phyloP scores from a whole-genome alignment of 2,888 invertebrate species.

The Volucella inanis region DNA sequence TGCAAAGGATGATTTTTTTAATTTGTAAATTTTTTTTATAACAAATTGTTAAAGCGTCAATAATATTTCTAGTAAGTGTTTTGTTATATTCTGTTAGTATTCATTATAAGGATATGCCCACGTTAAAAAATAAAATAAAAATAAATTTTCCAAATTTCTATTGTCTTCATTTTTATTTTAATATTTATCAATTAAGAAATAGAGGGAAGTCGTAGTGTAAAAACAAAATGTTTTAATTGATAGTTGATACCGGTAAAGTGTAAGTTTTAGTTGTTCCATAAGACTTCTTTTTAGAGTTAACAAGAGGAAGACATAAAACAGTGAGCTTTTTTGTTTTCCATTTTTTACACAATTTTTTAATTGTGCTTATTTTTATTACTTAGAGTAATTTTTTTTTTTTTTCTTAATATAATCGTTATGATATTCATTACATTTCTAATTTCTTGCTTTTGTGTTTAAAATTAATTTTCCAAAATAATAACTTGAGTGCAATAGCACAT shows the following conservation, averaged over 20 bases:
- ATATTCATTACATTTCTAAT: constrained; percentile 62
- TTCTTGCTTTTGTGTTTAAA: constrained; percentile 74
- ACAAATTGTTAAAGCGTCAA: constrained; percentile 60
- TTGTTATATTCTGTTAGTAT: constrained; percentile 19
- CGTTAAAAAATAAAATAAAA: constrained; percentile 37
- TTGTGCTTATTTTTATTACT: constrained; percentile 35
- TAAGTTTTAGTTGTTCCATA: constrained; percentile 62
- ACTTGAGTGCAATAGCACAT: constrained; percentile 72
- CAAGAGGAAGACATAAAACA: constrained; percentile 73
- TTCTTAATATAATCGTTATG: constrained; percentile 7
- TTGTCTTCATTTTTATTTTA: constrained; percentile 3
- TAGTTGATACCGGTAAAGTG: constrained; percentile 41
- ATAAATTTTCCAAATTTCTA: neutral
- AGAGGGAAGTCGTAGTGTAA: constrained; percentile 2
- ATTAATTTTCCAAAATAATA: constrained; percentile 64
- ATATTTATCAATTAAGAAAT: constrained; percentile 7
- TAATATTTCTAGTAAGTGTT: constrained; percentile 47
- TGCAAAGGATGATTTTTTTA: constrained; percentile 45
- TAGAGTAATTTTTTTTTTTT: no score
- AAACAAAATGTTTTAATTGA: constrained; percentile 5
- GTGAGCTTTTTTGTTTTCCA: constrained; percentile 58
- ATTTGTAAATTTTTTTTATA: constrained; percentile 16
- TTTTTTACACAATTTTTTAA: constrained; percentile 40
- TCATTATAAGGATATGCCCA: constrained; percentile 54
- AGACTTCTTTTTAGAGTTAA: constrained; percentile 61